Conservation (phyloP, 2,797 vertebrate genomes). For the Pteropus rufus region DNA sequence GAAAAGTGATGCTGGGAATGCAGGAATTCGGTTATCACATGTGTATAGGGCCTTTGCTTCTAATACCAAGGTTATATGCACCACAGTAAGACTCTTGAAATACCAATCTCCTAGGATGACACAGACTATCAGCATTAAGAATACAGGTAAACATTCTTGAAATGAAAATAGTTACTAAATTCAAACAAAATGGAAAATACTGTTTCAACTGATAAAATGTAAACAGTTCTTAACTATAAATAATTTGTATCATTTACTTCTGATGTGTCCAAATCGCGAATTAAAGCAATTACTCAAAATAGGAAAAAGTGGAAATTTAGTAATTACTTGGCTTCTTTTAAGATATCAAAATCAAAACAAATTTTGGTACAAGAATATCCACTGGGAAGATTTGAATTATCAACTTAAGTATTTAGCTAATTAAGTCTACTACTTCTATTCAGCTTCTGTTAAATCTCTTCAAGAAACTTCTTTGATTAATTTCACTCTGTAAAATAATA, state of each 20-base stretch:
- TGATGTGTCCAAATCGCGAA: constrained; percentile 17
- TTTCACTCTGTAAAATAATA: constrained; percentile 38
- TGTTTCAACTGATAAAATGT: constrained; percentile 6
- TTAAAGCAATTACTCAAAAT: not conserved
- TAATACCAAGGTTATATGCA: not conserved
- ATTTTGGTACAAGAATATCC: constrained; percentile 22
- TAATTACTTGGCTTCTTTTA: not conserved
- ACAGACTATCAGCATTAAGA: constrained; percentile 21
- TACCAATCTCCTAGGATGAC: not conserved
- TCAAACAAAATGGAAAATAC: constrained; percentile 24
- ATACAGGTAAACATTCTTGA: not conserved
- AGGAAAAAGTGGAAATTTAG: not conserved
- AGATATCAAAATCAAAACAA: not conserved
- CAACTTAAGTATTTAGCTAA: not conserved
- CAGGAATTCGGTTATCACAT: not conserved
- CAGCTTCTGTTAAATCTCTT: not conserved
- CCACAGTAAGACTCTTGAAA: constrained; percentile 6
- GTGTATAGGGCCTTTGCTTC: not conserved
- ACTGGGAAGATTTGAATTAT: not conserved
- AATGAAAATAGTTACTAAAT: constrained; percentile 46
- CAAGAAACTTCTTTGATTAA: not conserved
- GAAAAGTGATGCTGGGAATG: not conserved
- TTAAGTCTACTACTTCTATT: constrained; percentile 9
- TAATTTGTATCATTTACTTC: not conserved
- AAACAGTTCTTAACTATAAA: constrained; percentile 14